A percentile compares a stretch with the other conserved stretches of the same genome.
Evolutionary conservation across 1,140 invertebrate genomes (phyloP).

Genomic region (Penaeus indicus): DNA sequence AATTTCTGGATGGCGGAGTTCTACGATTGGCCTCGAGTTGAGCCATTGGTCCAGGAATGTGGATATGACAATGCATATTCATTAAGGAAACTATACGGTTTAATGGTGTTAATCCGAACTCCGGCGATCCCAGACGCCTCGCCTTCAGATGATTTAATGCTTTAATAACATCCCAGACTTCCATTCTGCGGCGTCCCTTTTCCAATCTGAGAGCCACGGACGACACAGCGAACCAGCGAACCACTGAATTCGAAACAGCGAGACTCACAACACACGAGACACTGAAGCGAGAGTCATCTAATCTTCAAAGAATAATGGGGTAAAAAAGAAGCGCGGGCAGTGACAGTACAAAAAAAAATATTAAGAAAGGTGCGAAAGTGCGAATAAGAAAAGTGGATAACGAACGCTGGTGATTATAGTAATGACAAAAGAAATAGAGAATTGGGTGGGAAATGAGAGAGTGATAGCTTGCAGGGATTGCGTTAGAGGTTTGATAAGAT

Average conservation of each 20-base stretch:
- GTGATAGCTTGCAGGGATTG: not conserved
- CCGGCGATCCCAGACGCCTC: not conserved
- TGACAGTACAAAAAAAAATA: constrained; percentile 35
- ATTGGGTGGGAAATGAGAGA: not conserved
- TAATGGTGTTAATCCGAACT: not conserved
- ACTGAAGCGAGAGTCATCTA: constrained; percentile 41
- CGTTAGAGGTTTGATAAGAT: not conserved
- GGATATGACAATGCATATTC: constrained; percentile 39
- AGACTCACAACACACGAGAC: constrained; percentile 13
- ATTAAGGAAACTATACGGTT: not conserved
- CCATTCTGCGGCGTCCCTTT: not conserved
- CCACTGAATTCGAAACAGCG: not conserved
- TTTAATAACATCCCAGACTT: not conserved
- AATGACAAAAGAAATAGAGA: not conserved
- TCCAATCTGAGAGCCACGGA: not conserved
- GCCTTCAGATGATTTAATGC: not conserved
- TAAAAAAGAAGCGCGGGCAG: constrained; percentile 28
- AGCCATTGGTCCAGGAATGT: constrained; percentile 4
- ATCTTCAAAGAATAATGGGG: constrained; percentile 38
- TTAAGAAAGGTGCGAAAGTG: constrained; percentile 22
- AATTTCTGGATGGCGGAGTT: too few relatives aligned
- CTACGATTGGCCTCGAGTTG: not conserved
- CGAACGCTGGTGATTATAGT: constrained; percentile 30
- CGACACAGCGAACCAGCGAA: not conserved
- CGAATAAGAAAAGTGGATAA: constrained; percentile 26